A percentile compares a stretch with the other conserved stretches of the same genome.
Conservation (phyloP, 2,888 invertebrate species). For the Chromoteleia sp. region DNA sequence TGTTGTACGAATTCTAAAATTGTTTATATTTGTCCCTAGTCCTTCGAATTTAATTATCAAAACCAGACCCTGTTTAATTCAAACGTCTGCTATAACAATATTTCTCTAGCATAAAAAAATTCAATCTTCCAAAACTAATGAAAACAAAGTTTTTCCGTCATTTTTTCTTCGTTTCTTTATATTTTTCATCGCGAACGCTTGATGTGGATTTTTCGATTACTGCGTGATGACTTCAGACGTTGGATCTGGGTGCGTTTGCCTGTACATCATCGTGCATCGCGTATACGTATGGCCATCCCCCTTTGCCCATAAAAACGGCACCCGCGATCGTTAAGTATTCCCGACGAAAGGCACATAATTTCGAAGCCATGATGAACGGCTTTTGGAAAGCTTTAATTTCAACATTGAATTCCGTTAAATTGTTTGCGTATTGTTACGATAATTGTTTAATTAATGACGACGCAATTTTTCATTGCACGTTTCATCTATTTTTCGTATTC, state of each 20-base stretch:
- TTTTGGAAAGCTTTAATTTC: constrained; percentile 20
- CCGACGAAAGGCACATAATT: constrained; percentile 27
- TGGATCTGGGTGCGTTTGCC: constrained; percentile 4
- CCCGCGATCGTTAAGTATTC: constrained; percentile 17
- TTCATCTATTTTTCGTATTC: no score
- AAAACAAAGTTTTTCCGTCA: background rate
- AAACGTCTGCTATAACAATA: no score
- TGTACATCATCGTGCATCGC: background rate
- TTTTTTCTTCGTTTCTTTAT: background rate
- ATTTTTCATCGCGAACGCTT: background rate
- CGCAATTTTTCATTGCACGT: background rate
- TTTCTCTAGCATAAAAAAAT: no score
- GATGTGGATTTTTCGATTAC: constrained; percentile 4
- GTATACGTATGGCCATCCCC: constrained; percentile 11
- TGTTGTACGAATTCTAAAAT: no score
- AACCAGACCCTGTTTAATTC: no score
- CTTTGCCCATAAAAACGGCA: constrained; percentile 17
- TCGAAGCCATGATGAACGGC: constrained; percentile 2
- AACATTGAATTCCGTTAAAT: background rate
- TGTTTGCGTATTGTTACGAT: background rate
- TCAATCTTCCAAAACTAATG: background rate
- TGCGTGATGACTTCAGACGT: constrained; percentile 10
- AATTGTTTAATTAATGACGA: background rate
- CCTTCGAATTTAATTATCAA: no score
- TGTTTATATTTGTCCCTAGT: no score